A percentile compares a stretch with the other conserved stretches of the same genome.
phyloP scores from a whole-genome alignment of 2,113 vertebrate species.

The Alexandromys fortis region DNA sequence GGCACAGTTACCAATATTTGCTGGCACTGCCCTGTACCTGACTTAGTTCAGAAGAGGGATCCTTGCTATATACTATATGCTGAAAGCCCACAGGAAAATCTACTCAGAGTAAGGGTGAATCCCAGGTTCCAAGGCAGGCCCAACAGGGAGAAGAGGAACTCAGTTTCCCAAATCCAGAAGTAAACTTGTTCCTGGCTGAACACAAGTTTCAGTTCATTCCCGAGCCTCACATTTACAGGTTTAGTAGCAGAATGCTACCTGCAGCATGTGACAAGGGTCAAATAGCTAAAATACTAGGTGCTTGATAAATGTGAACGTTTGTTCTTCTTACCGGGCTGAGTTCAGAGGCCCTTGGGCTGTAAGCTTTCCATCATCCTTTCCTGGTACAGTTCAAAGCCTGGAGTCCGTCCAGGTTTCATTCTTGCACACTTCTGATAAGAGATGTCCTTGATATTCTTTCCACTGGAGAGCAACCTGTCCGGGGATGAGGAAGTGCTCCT shows the following conservation, averaged over 20 bases:
- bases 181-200: neutral
- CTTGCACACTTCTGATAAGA: neutral
- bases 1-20: neutral
- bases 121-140: too few relatives aligned
- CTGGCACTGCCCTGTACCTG: neutral
- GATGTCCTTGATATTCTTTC: neutral
- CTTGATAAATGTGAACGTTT: neutral
- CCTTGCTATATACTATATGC: neutral
- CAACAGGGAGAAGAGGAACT: too few relatives aligned
- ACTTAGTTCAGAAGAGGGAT: neutral
- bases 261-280: too few relatives aligned
- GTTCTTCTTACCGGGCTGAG: neutral
- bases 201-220: neutral
- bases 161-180: neutral
- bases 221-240: neutral
- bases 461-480: neutral
- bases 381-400: neutral
- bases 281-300: neutral
- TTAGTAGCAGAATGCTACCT: neutral
- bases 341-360: fast-evolving
- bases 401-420: neutral
- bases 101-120: neutral
- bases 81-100: neutral
- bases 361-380: too few relatives aligned
- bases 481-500: neutral